A percentile compares a stretch with the other conserved stretches of the same genome.
Evolutionary conservation across 1,140 invertebrate genomes (phyloP).

Genomic region (Epicauta chinensis): DNA sequence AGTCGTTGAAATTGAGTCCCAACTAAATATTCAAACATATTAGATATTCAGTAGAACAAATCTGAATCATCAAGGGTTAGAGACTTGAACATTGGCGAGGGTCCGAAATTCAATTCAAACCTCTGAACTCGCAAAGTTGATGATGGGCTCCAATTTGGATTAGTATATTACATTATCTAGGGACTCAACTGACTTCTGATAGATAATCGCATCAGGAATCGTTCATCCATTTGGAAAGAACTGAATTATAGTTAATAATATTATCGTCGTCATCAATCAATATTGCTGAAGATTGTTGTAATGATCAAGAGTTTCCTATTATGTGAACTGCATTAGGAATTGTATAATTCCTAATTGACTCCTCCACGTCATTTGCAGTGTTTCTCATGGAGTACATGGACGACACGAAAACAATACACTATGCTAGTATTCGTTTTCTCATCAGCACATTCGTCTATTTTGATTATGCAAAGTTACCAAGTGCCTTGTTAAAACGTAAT

Average conservation of each 20-base stretch:
- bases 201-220: conserved; percentile 24
- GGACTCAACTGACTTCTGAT: conserved; percentile 7
- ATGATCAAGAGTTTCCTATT: too few species aligned
- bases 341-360: not conserved
- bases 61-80: conserved; percentile 12
- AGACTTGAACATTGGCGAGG: conserved; percentile 11
- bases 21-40: too few species aligned
- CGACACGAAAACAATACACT: conserved; percentile 2
- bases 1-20: too few species aligned
- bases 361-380: conserved; percentile 2
- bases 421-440: conserved; percentile 11
- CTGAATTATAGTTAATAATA: conserved; percentile 25
- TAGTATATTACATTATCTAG: conserved; percentile 28
- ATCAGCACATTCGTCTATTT: conserved; percentile 7
- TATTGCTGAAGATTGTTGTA: too few species aligned
- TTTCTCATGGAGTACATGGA: too few species aligned
- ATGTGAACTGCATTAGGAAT: conserved; percentile 30
- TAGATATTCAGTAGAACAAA: conserved; percentile 13
- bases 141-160: conserved; percentile 27
- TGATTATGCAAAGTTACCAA: conserved; percentile 12
- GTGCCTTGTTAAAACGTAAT: conserved; percentile 15
- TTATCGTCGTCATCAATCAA: conserved; percentile 9
- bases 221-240: conserved; percentile 31
- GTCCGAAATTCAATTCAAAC: conserved; percentile 25
- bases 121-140: conserved; percentile 24